Conservation (phyloP, 2,888 invertebrate genomes). For the Pseudococcus viburni region DNA sequence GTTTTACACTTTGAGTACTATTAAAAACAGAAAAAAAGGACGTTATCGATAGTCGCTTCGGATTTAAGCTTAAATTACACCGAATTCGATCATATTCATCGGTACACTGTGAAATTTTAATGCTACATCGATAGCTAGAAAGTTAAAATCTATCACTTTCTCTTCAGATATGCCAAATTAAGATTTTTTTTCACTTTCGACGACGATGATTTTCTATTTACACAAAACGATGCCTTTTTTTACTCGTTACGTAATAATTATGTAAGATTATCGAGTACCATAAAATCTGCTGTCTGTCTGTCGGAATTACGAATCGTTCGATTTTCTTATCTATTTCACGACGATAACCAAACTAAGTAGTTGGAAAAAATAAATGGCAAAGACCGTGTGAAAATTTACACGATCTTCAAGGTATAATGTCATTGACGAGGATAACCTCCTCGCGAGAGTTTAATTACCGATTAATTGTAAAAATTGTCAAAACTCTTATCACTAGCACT, state of each 20-base stretch:
- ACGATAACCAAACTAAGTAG: too few species aligned
- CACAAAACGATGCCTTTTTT: background rate
- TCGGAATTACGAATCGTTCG: background rate
- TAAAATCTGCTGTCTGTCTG: background rate
- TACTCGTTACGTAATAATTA: conserved; percentile 13
- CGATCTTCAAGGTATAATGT: background rate
- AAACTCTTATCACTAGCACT: background rate
- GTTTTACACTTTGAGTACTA: conserved; percentile 69
- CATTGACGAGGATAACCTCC: background rate
- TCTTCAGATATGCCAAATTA: conserved; percentile 27
- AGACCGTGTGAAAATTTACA: background rate
- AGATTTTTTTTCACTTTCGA: background rate
- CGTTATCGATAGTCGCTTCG: too few species aligned
- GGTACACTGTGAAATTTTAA: background rate
- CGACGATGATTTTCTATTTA: background rate
- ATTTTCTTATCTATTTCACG: background rate
- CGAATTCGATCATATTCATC: too few species aligned
- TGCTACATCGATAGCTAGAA: background rate
- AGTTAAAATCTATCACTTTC: conserved; percentile 17
- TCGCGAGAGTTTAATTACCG: background rate
- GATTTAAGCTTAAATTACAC: too few species aligned
- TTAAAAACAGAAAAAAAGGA: conserved; percentile 43
- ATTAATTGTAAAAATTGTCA: background rate
- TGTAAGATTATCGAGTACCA: background rate
- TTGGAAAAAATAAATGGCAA: too few species aligned